Base-by-base conservation (phyloP, 2,888 invertebrate genomes). In the Allophyes oxyacanthae region DNA sequence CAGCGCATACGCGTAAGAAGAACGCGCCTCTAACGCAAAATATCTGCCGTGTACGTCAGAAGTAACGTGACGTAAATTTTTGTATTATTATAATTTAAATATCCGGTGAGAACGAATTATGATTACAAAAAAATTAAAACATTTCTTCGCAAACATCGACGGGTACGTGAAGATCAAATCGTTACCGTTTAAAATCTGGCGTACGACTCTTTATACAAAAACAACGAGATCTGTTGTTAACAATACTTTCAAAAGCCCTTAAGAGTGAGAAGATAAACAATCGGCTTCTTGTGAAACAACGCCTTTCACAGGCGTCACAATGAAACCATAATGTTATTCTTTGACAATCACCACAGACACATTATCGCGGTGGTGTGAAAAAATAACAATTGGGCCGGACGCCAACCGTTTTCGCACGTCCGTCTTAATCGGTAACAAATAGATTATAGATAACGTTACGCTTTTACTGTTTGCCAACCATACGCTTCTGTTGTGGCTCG, bases 371-470 rank as follows among this genome's bases (percentile, higher is more conserved):
- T 68, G 64, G 65, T 73, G 73, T 76, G 77, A 77, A 83, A 82
- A 78, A 81, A 82, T 71, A 80, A 82, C 79, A 79, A 82, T 81
- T 83, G 81, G 84, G 81, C 78, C 71, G 63, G 60, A 75, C 73
- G 84, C 82, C 79, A 79, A 67, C 55, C 74, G 65, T 79, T 82
- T 84, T 84, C 81, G 82, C 85, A 83, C 84, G 85, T 76, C 72
- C 70, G 55, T 73, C 71, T 74, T 6, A 64, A 71, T 76, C 64
- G 73, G 78, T 79, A 77, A 78, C 82, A 82, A 83, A 85, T 84
- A 79, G 80, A 78, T 81, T 77, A 72, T 61, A 72, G 75, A 77
- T 75, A 77, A 79, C 72, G 76, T 77, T 76, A 81, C 79, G 81
- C 84, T 84, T 81, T 82, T 78, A 75, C 77, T 61, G 54, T 41